A percentile compares a stretch with the other conserved stretches of the same genome.
phyloP scores from a whole-genome alignment of 1,140 invertebrate species.

The Eumeta japonica region DNA sequence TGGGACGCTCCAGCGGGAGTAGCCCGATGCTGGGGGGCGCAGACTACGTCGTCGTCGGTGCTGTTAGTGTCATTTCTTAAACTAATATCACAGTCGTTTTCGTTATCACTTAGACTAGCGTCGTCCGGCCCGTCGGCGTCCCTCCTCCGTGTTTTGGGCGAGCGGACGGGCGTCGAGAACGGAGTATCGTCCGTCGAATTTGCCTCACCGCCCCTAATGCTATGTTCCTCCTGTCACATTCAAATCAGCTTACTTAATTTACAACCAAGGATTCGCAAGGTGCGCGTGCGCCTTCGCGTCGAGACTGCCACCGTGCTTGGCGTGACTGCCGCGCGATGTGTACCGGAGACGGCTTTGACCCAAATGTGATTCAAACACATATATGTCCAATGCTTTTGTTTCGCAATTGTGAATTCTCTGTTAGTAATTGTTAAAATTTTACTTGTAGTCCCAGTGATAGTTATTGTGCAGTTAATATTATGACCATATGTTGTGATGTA shows the following conservation, averaged over 20 bases:
- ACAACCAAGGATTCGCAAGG: not conserved
- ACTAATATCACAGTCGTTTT: slow-evolving; percentile 50
- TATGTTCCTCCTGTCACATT: slow-evolving; percentile 46
- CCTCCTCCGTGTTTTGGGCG: slow-evolving; percentile 17
- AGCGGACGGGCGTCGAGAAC: slow-evolving; percentile 30
- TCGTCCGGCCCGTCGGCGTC: not conserved
- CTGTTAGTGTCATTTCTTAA: slow-evolving; percentile 31
- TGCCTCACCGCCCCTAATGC: slow-evolving; percentile 33
- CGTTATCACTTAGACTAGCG: slow-evolving; percentile 40
- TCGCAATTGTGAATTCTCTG: too few species aligned
- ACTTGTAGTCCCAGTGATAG: too few species aligned
- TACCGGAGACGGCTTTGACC: too few species aligned
- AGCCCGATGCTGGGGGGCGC: slow-evolving; percentile 37
- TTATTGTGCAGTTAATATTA: too few species aligned
- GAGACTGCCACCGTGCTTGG: too few species aligned
- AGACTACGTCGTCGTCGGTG: slow-evolving; percentile 42
- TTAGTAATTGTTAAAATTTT: too few species aligned
- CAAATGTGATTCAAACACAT: too few species aligned
- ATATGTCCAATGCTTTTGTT: too few species aligned
- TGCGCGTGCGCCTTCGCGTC: too few species aligned
- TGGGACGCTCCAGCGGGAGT: too few species aligned
- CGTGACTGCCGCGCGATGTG: too few species aligned
- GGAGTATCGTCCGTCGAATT: slow-evolving; percentile 34
- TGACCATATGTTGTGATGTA: too few species aligned
- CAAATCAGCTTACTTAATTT: not conserved